A percentile compares a stretch with the other conserved stretches of the same genome.
Conservation (phyloP, 2,113 vertebrate genomes). For the Muscicapa adusta region DNA sequence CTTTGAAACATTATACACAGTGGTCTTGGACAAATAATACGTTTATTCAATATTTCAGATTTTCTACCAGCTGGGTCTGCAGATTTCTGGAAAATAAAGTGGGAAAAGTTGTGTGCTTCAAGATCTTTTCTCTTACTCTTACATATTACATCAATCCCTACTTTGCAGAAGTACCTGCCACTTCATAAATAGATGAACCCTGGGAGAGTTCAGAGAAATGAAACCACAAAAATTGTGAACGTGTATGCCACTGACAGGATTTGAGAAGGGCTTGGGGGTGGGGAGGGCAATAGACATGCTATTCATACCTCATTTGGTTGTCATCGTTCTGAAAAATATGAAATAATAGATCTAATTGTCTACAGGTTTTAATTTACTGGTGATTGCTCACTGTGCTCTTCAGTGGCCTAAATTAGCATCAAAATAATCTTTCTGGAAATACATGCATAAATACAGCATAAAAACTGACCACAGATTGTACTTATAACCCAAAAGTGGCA, state of each 20-base stretch:
- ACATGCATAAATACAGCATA: not conserved
- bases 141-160: slow-evolving; percentile 22
- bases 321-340: not conserved
- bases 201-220: slow-evolving; percentile 23
- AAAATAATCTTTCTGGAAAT: slow-evolving; percentile 18
- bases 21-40: not conserved
- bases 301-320: not conserved
- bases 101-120: not conserved
- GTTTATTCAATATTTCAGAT: not conserved
- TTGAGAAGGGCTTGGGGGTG: not conserved
- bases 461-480: not conserved
- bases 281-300: not conserved
- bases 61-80: not conserved
- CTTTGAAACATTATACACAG: not conserved
- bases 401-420: not conserved
- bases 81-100: not conserved
- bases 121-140: slow-evolving; percentile 4
- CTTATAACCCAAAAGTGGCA: not conserved
- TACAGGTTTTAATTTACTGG: not conserved
- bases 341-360: not conserved
- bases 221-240: not conserved
- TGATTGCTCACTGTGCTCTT: not conserved
- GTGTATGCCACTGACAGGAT: not conserved
- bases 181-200: slow-evolving; percentile 25
- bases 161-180: slow-evolving; percentile 23